Evolutionary conservation across 2,113 vertebrate species (phyloP).

Genomic region (Gymnorhina tibicen): DNA sequence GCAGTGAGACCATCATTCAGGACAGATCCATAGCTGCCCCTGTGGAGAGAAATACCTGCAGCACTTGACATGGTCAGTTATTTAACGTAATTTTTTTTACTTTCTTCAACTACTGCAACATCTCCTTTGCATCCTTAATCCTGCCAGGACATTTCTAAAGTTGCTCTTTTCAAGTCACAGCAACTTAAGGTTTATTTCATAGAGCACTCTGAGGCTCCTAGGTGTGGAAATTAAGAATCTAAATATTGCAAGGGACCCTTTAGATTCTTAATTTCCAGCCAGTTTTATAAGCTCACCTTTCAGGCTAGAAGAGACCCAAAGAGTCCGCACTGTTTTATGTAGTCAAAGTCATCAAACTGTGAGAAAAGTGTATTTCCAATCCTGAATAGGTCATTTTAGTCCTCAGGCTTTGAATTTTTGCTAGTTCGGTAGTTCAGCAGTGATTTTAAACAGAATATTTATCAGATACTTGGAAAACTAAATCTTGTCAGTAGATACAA

Average conservation of each 20-base stretch:
- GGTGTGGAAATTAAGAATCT: background rate
- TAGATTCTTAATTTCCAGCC: background rate
- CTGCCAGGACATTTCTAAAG: background rate
- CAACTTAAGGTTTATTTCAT: background rate
- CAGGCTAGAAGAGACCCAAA: background rate
- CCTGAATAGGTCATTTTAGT: background rate
- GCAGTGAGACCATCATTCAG: background rate
- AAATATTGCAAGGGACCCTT: background rate
- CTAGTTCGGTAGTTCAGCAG: background rate
- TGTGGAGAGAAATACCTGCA: background rate
- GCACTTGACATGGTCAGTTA: background rate
- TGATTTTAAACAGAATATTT: background rate
- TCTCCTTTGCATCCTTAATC: background rate
- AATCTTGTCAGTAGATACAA: background rate
- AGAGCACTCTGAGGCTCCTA: background rate
- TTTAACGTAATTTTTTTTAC: background rate
- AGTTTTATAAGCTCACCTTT: background rate
- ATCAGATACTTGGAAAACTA: background rate
- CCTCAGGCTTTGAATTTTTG: background rate
- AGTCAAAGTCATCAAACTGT: background rate
- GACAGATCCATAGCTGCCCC: background rate
- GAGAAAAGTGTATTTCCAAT: background rate
- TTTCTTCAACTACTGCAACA: background rate
- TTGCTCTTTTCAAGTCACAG: background rate
- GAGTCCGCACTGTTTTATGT: background rate